A percentile compares a stretch with the other conserved stretches of the same genome.
Conservation (phyloP, 2,797 vertebrate species). For the Gadopsis bispinosus region DNA sequence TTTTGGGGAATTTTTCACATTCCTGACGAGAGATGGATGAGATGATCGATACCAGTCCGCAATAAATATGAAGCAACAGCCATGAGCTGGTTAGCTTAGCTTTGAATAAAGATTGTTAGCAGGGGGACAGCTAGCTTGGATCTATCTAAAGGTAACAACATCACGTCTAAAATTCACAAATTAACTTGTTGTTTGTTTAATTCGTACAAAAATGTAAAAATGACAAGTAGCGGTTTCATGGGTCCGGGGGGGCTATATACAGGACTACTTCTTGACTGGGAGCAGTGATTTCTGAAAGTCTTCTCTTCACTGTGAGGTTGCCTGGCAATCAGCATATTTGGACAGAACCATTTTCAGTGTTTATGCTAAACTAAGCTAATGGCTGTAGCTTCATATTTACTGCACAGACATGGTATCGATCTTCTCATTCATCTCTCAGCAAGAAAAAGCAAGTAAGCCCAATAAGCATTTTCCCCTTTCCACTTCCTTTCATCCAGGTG, state of each 20-base stretch:
- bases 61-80: neutral
- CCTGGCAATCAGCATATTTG: neutral
- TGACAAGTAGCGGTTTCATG: neutral
- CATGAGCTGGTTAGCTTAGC: neutral
- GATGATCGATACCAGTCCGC: neutral
- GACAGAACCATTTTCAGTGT: neutral
- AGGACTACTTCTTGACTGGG: neutral
- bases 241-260: neutral
- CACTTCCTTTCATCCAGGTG: constrained; percentile 4
- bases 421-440: neutral
- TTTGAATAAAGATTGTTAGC: neutral
- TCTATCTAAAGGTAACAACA: neutral
- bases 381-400: neutral
- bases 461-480: too few relatives aligned
- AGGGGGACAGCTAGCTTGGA: neutral
- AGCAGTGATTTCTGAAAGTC: neutral
- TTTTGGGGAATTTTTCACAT: neutral
- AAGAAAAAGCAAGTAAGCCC: neutral
- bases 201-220: neutral
- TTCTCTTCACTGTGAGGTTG: neutral
- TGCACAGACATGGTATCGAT: neutral
- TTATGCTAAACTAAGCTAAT: constrained; percentile 5
- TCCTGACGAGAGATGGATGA: neutral
- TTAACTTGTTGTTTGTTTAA: neutral
- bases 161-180: neutral